These are phyloP conservation scores for Fulica atra DNA, from an alignment of 2,113 vertebrate species.

Conservation along the genomic window DNA sequence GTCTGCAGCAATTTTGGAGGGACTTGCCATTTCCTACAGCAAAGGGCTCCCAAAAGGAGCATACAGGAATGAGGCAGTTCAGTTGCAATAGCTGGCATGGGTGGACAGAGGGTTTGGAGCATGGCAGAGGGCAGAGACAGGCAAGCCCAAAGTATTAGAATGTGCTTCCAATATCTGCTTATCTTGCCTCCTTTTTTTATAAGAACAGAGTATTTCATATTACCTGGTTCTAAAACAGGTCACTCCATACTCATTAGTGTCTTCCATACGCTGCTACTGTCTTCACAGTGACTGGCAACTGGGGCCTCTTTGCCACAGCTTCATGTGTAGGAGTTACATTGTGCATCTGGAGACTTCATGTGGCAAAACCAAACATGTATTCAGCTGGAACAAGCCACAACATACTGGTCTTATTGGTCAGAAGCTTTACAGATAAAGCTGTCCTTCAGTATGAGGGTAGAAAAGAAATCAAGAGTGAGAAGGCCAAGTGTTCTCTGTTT, in stretches of 20 bases:
- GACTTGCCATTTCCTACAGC: neutral
- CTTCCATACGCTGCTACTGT: neutral
- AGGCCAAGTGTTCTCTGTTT: neutral
- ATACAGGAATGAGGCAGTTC: neutral
- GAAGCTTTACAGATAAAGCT: neutral
- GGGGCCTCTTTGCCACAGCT: neutral
- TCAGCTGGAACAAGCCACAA: neutral
- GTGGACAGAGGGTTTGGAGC: neutral
- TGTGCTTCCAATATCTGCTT: neutral
- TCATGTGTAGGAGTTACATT: neutral
- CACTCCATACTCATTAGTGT: neutral
- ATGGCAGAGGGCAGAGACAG: neutral
- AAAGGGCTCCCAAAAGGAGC: neutral
- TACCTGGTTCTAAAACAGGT: neutral
- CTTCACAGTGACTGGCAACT: neutral
- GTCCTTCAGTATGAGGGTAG: neutral
- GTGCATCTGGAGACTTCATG: neutral
- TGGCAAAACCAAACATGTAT: neutral
- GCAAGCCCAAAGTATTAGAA: neutral
- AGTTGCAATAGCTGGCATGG: neutral
- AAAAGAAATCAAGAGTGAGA: neutral
- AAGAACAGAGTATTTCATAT: neutral
- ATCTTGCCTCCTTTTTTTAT: neutral
- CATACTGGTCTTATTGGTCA: neutral
- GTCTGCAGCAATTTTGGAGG: neutral